These are phyloP conservation scores for Coptodon bakossiorum DNA, from an alignment of 2,113 vertebrate species.

Conservation along the genomic window DNA sequence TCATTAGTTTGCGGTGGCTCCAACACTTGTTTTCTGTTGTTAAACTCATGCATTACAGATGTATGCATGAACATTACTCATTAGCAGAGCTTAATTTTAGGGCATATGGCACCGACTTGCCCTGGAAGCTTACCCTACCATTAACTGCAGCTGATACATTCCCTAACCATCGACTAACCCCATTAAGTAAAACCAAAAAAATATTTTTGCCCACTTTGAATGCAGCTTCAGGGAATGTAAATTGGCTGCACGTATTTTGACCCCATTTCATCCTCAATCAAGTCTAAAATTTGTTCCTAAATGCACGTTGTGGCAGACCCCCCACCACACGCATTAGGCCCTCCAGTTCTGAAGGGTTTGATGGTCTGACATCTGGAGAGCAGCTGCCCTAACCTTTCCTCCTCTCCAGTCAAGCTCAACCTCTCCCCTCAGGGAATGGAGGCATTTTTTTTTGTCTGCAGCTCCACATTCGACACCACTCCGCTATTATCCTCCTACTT, in stretches of 20 bases:
- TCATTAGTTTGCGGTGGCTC: conserved; percentile 37
- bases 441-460: conserved; percentile 45
- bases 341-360: neutral
- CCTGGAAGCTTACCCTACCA: neutral
- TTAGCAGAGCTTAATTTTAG: neutral
- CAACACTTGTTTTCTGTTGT: conserved; percentile 58
- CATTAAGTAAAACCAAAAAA: neutral
- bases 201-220: neutral
- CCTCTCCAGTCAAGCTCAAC: conserved; percentile 17
- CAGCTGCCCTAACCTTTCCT: conserved; percentile 54
- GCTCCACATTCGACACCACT: conserved; percentile 39
- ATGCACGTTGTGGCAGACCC: neutral
- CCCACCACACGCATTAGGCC: neutral
- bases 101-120: neutral
- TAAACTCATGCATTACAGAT: conserved; percentile 39
- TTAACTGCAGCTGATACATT: neutral
- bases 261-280: neutral
- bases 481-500: conserved; percentile 38
- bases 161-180: neutral
- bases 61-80: neutral
- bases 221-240: neutral
- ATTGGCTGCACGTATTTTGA: neutral
- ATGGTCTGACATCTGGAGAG: conserved; percentile 58
- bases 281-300: neutral
- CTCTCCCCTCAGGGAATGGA: conserved; percentile 45